Evolutionary conservation across 30 jellyfish, hydroid and myxozoan species (phyloP), one percentile per base, ranked within the genome.

Genomic region (Hydra vulgaris): DNA sequence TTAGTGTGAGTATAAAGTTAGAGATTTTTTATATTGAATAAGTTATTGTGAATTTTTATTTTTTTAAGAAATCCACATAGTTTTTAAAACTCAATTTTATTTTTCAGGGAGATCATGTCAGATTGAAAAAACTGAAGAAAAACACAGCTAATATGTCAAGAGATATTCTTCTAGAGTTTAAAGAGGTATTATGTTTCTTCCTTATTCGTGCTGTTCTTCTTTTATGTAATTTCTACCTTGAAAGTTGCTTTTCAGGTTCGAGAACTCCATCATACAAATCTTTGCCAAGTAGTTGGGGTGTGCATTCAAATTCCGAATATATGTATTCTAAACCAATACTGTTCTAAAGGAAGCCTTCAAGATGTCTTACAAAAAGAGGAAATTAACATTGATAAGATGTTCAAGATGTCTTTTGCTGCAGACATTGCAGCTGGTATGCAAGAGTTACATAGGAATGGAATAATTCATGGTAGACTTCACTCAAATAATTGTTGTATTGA

Each of bases 341-440:
- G 97, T 78, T 89, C 94, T 20, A 90, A 90, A 54, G 95, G 97
- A 82, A 90, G 97, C 70, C 82, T 90, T 19, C 87, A 90, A 92
- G 97, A 90, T 52, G 89, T 90, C 54, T 83, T 90, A 8, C 95
- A 85, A 71, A 90, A 90, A 25, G 92, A 83, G 18, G 97, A 90
- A 82, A 90, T 90, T 80, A 82, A 81, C 15, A 67, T 90, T 79
- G 97, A 90, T 61, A 54, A 79, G 55, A 90, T 90, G 97, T 90
- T 90, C 77, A 90, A 90, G 81, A 81, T 90, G 91, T 90, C 97
- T 17, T 85, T 90, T 15, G 93, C 95, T 7, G 61, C 93, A 15
- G 97, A 90, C 54, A 86, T 86, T 73, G 95, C 89, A 17, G 85
- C 83, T 73, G 96, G 96, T 69, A 69, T 83, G 92, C 68, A 66